phyloP scores from a whole-genome alignment of 2,888 invertebrate species.

The Pandemis heparana region DNA sequence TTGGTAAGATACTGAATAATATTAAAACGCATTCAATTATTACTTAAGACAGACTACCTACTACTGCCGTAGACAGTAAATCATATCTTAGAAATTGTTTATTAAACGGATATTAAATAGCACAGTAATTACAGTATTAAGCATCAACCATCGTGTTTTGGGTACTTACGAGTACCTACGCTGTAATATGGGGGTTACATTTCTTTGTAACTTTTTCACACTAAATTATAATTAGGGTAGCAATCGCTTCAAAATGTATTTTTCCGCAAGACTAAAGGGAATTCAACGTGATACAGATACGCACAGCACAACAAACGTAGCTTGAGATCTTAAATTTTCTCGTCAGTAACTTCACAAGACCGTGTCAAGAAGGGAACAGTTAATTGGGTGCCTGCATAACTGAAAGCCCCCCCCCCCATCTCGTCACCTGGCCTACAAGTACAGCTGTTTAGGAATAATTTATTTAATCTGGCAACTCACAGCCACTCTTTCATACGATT shows the following conservation, averaged over 20 bases:
- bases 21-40: not conserved
- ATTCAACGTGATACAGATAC: not conserved
- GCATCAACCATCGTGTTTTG: too few species aligned
- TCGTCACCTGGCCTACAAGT: constrained; percentile 27
- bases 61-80: not conserved
- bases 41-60: not conserved
- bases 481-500: too few species aligned
- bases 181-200: too few species aligned
- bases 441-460: too few species aligned
- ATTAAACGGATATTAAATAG: not conserved
- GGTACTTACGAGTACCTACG: too few species aligned
- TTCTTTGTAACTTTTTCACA: not conserved
- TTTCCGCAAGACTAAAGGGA: not conserved
- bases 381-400: constrained; percentile 30
- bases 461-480: too few species aligned
- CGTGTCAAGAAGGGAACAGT: constrained; percentile 18
- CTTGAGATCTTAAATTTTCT: constrained; percentile 12
- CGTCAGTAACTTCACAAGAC: constrained; percentile 13
- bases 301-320: not conserved
- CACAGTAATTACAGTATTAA: too few species aligned
- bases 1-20: not conserved
- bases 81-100: not conserved
- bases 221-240: not conserved
- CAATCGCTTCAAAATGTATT: not conserved
- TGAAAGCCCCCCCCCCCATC: constrained; percentile 17